Evolutionary conservation across 2,888 invertebrate species (phyloP).

Genomic region (Griposia aprilina): DNA sequence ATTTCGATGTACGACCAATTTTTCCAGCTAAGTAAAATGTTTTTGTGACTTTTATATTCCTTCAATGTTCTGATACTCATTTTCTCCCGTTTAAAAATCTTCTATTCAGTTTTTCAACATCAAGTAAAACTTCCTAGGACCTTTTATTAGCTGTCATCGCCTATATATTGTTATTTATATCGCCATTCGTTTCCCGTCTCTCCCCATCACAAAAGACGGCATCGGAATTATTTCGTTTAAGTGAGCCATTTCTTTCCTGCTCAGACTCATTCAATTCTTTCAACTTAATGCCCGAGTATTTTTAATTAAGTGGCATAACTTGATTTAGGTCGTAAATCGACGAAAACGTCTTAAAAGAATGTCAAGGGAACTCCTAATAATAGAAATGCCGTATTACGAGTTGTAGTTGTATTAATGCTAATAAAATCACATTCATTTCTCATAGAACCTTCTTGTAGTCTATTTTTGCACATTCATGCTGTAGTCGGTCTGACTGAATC

Average conservation of each 20-base stretch:
- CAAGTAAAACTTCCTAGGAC: neutral
- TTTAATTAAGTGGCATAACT: constrained; percentile 34
- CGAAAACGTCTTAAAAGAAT: constrained; percentile 25
- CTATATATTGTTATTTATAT: constrained; percentile 19
- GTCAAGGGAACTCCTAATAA: constrained; percentile 13
- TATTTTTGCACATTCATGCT: constrained; percentile 23
- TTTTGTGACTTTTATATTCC: neutral
- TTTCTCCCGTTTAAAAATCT: neutral
- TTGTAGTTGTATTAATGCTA: constrained; percentile 26
- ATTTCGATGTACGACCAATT: neutral
- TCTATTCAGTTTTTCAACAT: neutral
- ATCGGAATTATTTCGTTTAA: constrained; percentile 37
- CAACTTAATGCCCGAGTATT: constrained; percentile 18
- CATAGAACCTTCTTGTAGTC: constrained; percentile 24
- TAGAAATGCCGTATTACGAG: constrained; percentile 13
- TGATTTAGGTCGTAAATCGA: constrained; percentile 11
- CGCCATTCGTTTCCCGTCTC: constrained; percentile 9
- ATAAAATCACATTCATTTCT: constrained; percentile 22
- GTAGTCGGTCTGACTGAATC: constrained; percentile 30
- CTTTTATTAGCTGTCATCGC: constrained; percentile 19
- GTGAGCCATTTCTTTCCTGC: constrained; percentile 28
- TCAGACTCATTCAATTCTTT: constrained; percentile 24
- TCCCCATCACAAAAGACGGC: constrained; percentile 8
- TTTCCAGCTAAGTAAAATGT: neutral
- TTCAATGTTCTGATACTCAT: neutral